These are phyloP conservation scores for Drosophila sproati DNA, from an alignment of 1,140 invertebrate species.

Conservation along the genomic window DNA sequence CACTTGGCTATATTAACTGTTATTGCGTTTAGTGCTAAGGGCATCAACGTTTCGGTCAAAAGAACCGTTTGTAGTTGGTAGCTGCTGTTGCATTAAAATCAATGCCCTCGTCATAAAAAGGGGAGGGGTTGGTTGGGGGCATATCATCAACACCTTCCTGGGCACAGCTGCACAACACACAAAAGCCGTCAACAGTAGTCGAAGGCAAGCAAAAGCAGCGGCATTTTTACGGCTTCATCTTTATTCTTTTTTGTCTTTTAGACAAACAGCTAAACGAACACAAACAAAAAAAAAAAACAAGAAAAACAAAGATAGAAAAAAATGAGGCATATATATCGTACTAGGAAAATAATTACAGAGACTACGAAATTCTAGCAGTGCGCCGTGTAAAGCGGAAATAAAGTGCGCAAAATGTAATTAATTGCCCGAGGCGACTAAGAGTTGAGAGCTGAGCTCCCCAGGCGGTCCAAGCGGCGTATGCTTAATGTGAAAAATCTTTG, in stretches of 20 bases:
- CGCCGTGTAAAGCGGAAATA: constrained; percentile 69
- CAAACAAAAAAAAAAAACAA: neutral
- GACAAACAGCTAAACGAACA: constrained; percentile 2
- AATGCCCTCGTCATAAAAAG: constrained; percentile 23
- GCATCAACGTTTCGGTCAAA: constrained; percentile 18
- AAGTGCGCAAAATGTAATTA: constrained; percentile 83
- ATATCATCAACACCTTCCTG: constrained; percentile 72
- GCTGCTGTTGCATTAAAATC: constrained; percentile 28
- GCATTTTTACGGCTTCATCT: constrained; percentile 76
- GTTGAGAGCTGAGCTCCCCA: constrained; percentile 15
- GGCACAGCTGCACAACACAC: constrained; percentile 58
- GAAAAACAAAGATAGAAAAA: constrained; percentile 28
- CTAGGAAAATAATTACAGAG: constrained; percentile 59
- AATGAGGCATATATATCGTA: constrained; percentile 36
- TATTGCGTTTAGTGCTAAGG: neutral
- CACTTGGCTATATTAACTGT: too few relatives aligned
- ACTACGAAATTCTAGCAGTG: constrained; percentile 62
- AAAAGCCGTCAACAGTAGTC: constrained; percentile 39
- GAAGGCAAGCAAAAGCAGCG: constrained; percentile 55
- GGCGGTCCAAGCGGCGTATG: constrained; percentile 45
- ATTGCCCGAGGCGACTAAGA: constrained; percentile 53
- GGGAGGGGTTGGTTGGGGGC: constrained; percentile 27
- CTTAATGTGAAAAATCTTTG: constrained; percentile 35
- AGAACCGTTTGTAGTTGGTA: constrained; percentile 8
- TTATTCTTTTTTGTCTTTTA: constrained; percentile 35